These are phyloP conservation scores for Hirudo medicinalis DNA, from an alignment of 1,140 invertebrate species.

Conservation along the genomic window DNA sequence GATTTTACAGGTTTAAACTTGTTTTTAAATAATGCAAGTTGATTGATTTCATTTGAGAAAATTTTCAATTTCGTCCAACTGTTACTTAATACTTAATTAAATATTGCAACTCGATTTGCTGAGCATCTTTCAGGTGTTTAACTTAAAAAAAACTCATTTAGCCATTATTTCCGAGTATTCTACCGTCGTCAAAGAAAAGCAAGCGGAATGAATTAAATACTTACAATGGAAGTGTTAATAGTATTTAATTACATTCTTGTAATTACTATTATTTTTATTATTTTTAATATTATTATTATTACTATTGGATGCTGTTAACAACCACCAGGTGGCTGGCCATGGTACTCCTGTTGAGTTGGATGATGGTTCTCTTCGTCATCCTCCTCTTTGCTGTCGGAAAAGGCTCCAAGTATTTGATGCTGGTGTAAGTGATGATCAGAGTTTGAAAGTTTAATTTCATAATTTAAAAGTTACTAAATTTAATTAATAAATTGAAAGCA, in stretches of 20 bases:
- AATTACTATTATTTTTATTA: too few species aligned
- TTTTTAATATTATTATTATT: too few species aligned
- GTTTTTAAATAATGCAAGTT: not conserved
- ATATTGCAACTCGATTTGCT: too few species aligned
- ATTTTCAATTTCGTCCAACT: not conserved
- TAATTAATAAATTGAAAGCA: not conserved
- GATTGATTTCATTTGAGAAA: not conserved
- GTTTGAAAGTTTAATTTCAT: not conserved
- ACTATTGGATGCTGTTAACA: too few species aligned
- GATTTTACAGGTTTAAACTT: constrained; percentile 6
- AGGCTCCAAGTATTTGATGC: constrained; percentile 13
- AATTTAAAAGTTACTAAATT: not conserved
- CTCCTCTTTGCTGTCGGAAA: constrained; percentile 16
- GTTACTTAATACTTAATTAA: too few species aligned
- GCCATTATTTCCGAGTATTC: too few species aligned
- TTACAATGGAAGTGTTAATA: too few species aligned
- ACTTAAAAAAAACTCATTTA: too few species aligned
- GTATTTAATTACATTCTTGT: too few species aligned
- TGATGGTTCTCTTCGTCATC: constrained; percentile 19
- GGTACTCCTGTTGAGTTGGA: constrained; percentile 16
- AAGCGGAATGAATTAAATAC: too few species aligned
- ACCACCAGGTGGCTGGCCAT: constrained; percentile 12
- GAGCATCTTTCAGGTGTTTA: too few species aligned
- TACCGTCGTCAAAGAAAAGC: too few species aligned
- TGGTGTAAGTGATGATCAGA: constrained; percentile 1